Evolutionary conservation across 1,140 invertebrate species (phyloP).

Genomic region (Drosophila carrolli): DNA sequence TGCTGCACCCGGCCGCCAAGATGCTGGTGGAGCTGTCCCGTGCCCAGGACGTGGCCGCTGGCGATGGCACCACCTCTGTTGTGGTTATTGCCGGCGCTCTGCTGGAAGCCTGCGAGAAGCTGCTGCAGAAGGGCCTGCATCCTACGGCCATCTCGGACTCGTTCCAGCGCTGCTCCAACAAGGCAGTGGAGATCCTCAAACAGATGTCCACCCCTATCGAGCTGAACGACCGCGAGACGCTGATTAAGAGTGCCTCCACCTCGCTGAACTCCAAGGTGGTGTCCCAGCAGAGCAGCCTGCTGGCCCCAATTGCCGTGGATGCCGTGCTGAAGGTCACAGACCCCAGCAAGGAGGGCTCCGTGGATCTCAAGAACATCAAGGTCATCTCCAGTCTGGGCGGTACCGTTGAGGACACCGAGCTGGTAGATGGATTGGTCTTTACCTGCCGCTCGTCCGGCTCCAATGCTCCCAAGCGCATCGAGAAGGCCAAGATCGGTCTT

Average conservation of each 20-base stretch:
- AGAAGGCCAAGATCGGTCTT: conserved; percentile 99
- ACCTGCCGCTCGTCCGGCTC: conserved; percentile 95
- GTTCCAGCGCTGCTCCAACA: conserved; percentile 95
- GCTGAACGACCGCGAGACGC: conserved; percentile 93
- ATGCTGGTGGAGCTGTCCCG: conserved; percentile 99
- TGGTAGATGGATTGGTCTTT: conserved; percentile 98
- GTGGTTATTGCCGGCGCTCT: conserved; percentile 98
- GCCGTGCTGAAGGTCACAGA: conserved; percentile 95
- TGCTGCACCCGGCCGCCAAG: conserved; percentile 99
- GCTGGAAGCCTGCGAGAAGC: conserved; percentile 96
- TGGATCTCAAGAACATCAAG: conserved; percentile 95
- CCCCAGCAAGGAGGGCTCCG: conserved; percentile 86
- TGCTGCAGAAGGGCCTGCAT: conserved; percentile 97
- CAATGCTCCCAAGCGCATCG: conserved; percentile 96
- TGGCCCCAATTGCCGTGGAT: conserved; percentile 98
- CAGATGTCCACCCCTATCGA: conserved; percentile 95
- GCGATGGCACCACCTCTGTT: conserved; percentile 99
- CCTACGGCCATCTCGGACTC: conserved; percentile 98
- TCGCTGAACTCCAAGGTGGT: conserved; percentile 99
- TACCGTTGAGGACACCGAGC: conserved; percentile 98
- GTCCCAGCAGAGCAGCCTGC: conserved; percentile 96
- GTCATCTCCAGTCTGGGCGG: conserved; percentile 98
- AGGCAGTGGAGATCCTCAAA: conserved; percentile 94
- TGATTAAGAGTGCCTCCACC: conserved; percentile 98
- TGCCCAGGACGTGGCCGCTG: conserved; percentile 99